Percentiles rank a stretch among this genome's conserved stretches.
phyloP scores from a whole-genome alignment of 2,797 vertebrate species.

The Muscicapa striata region DNA sequence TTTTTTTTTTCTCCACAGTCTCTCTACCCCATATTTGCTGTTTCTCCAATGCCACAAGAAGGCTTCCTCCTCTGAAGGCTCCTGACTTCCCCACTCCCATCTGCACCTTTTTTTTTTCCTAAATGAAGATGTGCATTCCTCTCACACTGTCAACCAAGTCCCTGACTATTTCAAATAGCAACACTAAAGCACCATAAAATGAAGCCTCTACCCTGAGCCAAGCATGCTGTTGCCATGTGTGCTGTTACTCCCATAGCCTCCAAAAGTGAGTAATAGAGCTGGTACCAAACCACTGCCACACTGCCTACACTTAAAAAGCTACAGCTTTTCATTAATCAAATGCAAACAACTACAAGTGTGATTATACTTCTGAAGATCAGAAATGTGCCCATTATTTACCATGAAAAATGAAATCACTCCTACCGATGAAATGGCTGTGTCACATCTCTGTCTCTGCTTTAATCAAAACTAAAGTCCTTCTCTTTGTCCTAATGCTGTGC shows the following conservation, averaged over 20 bases:
- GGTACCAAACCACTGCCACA: not conserved
- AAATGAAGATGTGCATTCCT: not conserved
- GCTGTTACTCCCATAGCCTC: not conserved
- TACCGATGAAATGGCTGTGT: not conserved
- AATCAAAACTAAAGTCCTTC: not conserved
- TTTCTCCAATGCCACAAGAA: not conserved
- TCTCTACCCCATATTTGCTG: not conserved
- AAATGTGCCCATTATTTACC: not conserved
- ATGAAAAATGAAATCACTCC: not conserved
- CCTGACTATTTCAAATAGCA: not conserved
- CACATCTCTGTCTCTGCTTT: not conserved
- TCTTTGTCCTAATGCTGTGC: not conserved
- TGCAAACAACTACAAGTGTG: not conserved
- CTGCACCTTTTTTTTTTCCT: not conserved
- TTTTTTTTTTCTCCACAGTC: not conserved
- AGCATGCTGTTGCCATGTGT: rapidly evolving
- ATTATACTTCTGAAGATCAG: not conserved
- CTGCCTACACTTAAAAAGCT: not conserved
- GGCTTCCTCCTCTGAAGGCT: not conserved
- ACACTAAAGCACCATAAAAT: not conserved
- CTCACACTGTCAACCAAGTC: not conserved
- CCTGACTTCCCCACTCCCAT: not conserved
- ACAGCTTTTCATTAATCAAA: not conserved
- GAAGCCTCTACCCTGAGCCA: not conserved
- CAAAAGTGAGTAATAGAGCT: not conserved